Base-by-base conservation (phyloP, 2,113 vertebrate species). In the Pluvianellus socialis region DNA sequence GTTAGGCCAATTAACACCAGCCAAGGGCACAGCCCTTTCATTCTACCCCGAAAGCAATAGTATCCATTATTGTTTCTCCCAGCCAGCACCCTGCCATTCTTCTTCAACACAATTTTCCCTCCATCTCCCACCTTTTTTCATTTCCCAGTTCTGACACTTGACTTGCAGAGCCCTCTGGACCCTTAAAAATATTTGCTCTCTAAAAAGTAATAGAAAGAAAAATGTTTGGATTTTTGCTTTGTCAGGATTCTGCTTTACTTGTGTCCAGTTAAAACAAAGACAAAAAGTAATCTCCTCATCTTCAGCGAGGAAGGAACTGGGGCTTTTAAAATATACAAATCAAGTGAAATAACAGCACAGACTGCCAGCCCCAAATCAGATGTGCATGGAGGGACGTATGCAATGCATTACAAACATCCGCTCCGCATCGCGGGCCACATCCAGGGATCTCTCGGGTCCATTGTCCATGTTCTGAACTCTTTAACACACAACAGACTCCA, bases 1-100 rank as follows among this genome's bases (percentile, higher is more conserved):
- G 74, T 56, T 90, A 88, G 93, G 66, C 71, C 92, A 91, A 91
- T 95, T 97, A 97, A 94, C 95, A 96, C 84, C 55, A 92, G 66
- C 63, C 85, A 85, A 86, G 45, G 84, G 67, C 81, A 79, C 38
- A 92, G 59, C 50, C 74, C 77, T 92, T 94, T 94, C 55, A n/a
- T 90, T 88, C 82, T 83, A 35, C 59, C 42, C 86, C 83, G 35
- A 93, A 90, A 85, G 85, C 92, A 93, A 73, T 72, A 88, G 90
- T 86, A 90, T 74, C 71, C 77, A 85, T 72, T 84, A 82, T 84
- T 90, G 83, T 18, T 95, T 88, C 90, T 59, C 81, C 59, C 74
- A 91, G 91, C 21, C 73, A 91, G 89, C 6, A 11, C 38, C 66
- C 76, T 55, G 68, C 42, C 49, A 18, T 61, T 76, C 62, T 75